phyloP scores from a whole-genome alignment of 2,113 vertebrate genomes.

The Nothobranchius kuhntae region DNA sequence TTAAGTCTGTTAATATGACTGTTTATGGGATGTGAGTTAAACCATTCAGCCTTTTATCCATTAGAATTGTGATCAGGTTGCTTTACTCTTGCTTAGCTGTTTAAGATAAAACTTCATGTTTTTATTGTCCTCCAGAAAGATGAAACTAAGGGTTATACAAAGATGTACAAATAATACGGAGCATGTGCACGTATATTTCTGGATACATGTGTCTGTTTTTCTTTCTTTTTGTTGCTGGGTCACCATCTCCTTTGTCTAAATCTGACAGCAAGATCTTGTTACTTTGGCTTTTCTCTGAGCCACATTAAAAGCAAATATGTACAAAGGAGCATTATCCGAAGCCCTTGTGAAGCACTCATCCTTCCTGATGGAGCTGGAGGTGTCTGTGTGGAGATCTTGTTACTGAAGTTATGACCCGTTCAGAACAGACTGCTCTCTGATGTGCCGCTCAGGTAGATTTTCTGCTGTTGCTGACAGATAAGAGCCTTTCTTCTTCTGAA shows the following conservation, averaged over 20 bases:
- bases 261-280: conserved; percentile 21
- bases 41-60: too few species aligned
- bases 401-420: conserved; percentile 46
- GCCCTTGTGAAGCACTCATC: conserved; percentile 23
- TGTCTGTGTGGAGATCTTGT: conserved; percentile 43
- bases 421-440: conserved; percentile 18
- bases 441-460: conserved; percentile 37
- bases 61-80: too few species aligned
- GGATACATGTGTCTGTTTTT: neutral
- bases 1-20: too few species aligned
- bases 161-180: neutral
- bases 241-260: neutral
- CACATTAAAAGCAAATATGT: conserved; percentile 1
- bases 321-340: conserved; percentile 40
- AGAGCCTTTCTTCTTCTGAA: conserved; percentile 25
- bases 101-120: neutral
- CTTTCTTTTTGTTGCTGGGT: conserved; percentile 1
- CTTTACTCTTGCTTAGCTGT: too few species aligned
- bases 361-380: conserved; percentile 28
- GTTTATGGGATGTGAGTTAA: too few species aligned
- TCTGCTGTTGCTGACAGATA: conserved; percentile 32
- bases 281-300: conserved; percentile 25
- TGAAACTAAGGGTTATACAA: neutral
- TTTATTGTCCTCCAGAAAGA: conserved; percentile 8
- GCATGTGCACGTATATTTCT: neutral